These are phyloP conservation scores for Helobdella robusta DNA, from an alignment of 2,888 invertebrate species.

Conservation along the genomic window DNA sequence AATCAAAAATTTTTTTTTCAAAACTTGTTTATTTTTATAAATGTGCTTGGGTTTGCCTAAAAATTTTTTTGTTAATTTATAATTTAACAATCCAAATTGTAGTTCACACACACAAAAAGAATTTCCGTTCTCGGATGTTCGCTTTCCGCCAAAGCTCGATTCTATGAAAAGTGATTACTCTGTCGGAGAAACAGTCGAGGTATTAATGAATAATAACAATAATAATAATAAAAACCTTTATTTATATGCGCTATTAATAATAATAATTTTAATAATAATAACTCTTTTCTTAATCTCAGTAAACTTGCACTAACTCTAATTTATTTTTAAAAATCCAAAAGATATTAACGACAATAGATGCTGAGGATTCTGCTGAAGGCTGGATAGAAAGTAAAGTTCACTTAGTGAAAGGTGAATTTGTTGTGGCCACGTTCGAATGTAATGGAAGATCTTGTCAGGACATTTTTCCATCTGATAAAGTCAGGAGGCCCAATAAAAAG, in stretches of 20 bases:
- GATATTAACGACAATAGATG: constrained; percentile 77
- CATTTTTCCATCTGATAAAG: constrained; percentile 78
- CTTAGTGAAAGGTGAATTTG: constrained; percentile 88
- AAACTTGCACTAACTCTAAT: background rate
- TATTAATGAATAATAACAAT: too few species aligned
- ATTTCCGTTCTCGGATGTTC: constrained; percentile 80
- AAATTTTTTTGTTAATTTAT: too few species aligned
- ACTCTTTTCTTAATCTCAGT: background rate
- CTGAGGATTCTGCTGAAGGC: constrained; percentile 73
- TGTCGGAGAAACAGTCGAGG: constrained; percentile 81
- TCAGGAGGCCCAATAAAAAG: constrained; percentile 76
- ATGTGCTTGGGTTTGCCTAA: background rate
- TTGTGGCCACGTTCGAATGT: constrained; percentile 81
- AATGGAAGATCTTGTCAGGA: constrained; percentile 85
- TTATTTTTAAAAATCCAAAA: constrained; percentile 25
- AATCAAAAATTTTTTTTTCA: too few species aligned
- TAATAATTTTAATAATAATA: too few species aligned
- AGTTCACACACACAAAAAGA: constrained; percentile 89
- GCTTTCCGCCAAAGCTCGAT: constrained; percentile 64
- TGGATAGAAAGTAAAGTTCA: constrained; percentile 93
- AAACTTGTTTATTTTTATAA: too few species aligned
- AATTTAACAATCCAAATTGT: background rate
- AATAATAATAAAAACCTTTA: too few species aligned
- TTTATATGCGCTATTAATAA: too few species aligned
- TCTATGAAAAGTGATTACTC: constrained; percentile 56